Percentiles rank a stretch among this genome's conserved stretches.
Conservation (phyloP, 2,797 vertebrate species). For the Onychomys torridus region DNA sequence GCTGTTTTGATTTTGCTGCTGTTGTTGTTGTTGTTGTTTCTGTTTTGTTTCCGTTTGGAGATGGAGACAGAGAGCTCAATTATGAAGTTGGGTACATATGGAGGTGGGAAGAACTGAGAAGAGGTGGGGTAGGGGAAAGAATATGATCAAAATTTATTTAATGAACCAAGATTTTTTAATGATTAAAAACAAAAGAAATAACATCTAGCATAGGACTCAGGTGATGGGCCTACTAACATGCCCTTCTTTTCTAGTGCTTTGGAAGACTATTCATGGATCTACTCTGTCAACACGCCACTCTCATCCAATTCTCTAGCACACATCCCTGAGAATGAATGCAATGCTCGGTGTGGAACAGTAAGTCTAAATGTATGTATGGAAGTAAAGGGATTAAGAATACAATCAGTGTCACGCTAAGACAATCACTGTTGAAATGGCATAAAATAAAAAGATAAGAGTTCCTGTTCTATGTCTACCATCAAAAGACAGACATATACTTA, state of each 20-base stretch:
- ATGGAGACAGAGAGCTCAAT: not conserved
- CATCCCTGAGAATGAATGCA: not conserved
- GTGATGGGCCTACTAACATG: not conserved
- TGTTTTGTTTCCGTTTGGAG: not conserved
- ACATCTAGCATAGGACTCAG: not conserved
- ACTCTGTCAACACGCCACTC: not conserved
- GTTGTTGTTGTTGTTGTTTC: not conserved
- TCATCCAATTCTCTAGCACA: not conserved
- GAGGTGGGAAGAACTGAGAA: not conserved
- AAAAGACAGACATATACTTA: conserved; percentile 6
- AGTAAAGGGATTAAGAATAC: not conserved
- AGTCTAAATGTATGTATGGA: not conserved
- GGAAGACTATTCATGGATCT: not conserved
- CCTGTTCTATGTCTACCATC: not conserved
- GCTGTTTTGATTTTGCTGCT: not conserved
- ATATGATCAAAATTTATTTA: not conserved
- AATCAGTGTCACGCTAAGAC: not conserved
- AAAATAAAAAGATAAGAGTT: not conserved
- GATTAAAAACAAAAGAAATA: not conserved
- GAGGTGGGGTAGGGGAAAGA: not conserved
- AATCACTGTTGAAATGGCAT: conserved; percentile 22
- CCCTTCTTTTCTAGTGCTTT: not conserved
- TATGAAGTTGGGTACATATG: not conserved
- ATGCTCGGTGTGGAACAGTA: not conserved
- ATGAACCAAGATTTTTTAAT: not conserved